phyloP scores from a whole-genome alignment of 2,797 vertebrate genomes.

The Phoebastria nigripes region DNA sequence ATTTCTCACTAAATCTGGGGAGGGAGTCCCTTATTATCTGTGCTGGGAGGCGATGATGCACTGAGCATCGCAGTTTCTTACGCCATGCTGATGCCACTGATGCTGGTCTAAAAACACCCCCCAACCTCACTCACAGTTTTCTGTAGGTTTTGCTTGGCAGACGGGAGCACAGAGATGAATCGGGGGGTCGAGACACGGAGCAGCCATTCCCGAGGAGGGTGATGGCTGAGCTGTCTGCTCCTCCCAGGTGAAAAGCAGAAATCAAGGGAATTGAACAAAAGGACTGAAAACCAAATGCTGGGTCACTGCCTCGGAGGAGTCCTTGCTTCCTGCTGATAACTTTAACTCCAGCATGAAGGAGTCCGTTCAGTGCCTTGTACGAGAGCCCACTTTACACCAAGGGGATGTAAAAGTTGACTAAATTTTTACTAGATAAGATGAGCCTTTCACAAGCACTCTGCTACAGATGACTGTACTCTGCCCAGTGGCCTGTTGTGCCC shows the following conservation, averaged over 20 bases:
- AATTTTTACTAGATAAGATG: background rate
- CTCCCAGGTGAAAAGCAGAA: background rate
- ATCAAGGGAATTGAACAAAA: background rate
- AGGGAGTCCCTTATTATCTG: background rate
- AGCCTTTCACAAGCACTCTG: background rate
- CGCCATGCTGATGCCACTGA: rapidly evolving
- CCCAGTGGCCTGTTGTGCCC: background rate
- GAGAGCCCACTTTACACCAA: background rate
- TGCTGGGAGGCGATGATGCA: background rate
- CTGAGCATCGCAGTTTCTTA: background rate
- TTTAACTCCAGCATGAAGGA: background rate
- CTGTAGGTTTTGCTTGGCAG: background rate
- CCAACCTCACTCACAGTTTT: rapidly evolving
- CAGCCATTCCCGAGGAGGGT: rapidly evolving
- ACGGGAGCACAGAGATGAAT: background rate
- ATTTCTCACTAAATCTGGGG: rapidly evolving
- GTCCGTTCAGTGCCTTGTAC: background rate
- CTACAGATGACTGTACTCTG: background rate
- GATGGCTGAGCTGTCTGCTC: background rate
- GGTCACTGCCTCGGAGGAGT: background rate
- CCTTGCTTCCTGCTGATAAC: background rate
- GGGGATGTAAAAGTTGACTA: background rate
- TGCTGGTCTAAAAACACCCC: background rate
- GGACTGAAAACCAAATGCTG: background rate
- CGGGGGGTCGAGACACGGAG: background rate